These are phyloP conservation scores for Elysia chlorotica DNA, from an alignment of 1,140 invertebrate species.

Conservation along the genomic window DNA sequence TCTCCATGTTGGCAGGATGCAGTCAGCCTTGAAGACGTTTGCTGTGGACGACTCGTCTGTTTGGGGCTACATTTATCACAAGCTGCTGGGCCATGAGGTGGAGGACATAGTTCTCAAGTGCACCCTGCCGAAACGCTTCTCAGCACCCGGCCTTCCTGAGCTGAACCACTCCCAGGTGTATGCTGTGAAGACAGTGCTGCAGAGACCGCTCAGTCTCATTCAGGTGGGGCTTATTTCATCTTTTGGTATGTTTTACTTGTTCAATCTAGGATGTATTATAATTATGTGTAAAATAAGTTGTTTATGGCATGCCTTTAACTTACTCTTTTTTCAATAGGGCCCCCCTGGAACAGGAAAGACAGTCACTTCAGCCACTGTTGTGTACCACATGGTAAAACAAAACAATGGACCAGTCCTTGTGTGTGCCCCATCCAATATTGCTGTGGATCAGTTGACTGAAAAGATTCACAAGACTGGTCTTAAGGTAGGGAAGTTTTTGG, in stretches of 20 bases:
- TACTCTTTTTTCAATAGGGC: slow-evolving; percentile 58
- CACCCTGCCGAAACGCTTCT: slow-evolving; percentile 93
- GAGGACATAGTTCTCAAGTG: slow-evolving; percentile 86
- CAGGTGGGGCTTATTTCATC: slow-evolving; percentile 80
- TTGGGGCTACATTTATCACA: slow-evolving; percentile 96
- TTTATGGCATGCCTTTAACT: no score
- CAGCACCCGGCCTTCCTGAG: slow-evolving; percentile 95
- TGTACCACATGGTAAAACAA: slow-evolving; percentile 96
- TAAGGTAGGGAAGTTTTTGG: slow-evolving; percentile 77
- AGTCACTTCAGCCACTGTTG: slow-evolving; percentile 98
- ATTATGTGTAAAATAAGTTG: no score
- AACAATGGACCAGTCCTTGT: slow-evolving; percentile 91
- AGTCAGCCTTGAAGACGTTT: slow-evolving; percentile 91
- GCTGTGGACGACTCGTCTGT: slow-evolving; percentile 96
- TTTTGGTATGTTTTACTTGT: no score
- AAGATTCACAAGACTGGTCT: slow-evolving; percentile 98
- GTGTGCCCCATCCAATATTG: slow-evolving; percentile 98
- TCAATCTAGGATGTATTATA: no score
- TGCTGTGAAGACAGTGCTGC: slow-evolving; percentile 98
- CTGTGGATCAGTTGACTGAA: slow-evolving; percentile 98
- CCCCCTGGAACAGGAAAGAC: slow-evolving; percentile 96
- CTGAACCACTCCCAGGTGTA: slow-evolving; percentile 97
- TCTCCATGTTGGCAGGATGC: no score
- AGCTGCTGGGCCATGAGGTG: slow-evolving; percentile 93
- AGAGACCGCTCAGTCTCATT: slow-evolving; percentile 94